These are phyloP conservation scores for Leptopilina myrica DNA, from an alignment of 2,888 invertebrate genomes.

Conservation along the genomic window DNA sequence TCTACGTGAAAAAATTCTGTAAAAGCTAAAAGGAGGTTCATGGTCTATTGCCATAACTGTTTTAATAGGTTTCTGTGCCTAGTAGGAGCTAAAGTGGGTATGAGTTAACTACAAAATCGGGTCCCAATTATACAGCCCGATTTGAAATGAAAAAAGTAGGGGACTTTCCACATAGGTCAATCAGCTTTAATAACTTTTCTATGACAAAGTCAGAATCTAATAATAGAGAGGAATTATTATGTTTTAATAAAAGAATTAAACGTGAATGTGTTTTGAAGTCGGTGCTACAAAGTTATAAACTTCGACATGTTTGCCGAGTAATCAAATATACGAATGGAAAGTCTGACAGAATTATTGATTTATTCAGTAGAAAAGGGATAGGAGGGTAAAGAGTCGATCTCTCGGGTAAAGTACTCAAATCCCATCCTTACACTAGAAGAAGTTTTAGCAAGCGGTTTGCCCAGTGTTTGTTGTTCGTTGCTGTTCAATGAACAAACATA, in stretches of 20 bases:
- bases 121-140: too few species aligned
- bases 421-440: slow-evolving; percentile 57
- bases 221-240: slow-evolving; percentile 13
- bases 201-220: slow-evolving; percentile 12
- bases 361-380: slow-evolving; percentile 53
- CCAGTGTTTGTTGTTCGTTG: slow-evolving; percentile 70
- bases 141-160: too few species aligned
- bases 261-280: slow-evolving; percentile 58
- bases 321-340: slow-evolving; percentile 76
- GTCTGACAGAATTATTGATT: slow-evolving; percentile 72
- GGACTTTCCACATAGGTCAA: too few species aligned
- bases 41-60: too few species aligned
- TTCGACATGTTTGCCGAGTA: slow-evolving; percentile 75
- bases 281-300: slow-evolving; percentile 69
- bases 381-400: slow-evolving; percentile 52
- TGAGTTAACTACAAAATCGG: too few species aligned
- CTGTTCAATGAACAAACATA: slow-evolving; percentile 70
- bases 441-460: slow-evolving; percentile 63
- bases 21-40: too few species aligned
- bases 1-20: too few species aligned
- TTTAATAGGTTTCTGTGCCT: too few species aligned
- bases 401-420: slow-evolving; percentile 63
- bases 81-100: too few species aligned
- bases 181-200: background rate
- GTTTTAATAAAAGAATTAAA: slow-evolving; percentile 53